phyloP scores from a whole-genome alignment of 2,888 invertebrate species.

The Cylindroiulus punctatus region DNA sequence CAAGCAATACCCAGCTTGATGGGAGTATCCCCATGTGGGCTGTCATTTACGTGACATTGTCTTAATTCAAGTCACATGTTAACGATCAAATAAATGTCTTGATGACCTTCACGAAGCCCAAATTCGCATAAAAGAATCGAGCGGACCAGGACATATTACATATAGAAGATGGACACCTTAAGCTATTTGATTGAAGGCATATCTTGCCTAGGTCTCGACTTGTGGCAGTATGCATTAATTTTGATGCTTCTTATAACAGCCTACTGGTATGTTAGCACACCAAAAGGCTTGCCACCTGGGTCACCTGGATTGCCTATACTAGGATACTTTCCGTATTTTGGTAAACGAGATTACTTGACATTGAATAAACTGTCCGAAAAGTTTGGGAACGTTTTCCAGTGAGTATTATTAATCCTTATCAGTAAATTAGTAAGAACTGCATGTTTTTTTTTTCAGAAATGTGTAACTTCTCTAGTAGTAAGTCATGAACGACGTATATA shows the following conservation, averaged over 20 bases:
- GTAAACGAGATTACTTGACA: neutral
- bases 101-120: neutral
- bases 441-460: too few species aligned
- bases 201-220: neutral
- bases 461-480: too few species aligned
- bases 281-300: conserved; percentile 49
- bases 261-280: conserved; percentile 25
- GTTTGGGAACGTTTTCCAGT: conserved; percentile 42
- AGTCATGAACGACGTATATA: too few species aligned
- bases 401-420: neutral
- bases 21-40: neutral
- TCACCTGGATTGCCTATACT: conserved; percentile 39
- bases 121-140: neutral
- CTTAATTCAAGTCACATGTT: neutral
- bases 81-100: neutral
- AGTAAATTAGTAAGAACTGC: neutral
- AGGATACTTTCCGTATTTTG: conserved; percentile 36
- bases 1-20: neutral
- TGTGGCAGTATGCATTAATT: neutral
- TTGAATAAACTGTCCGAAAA: conserved; percentile 11
- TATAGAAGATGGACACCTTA: neutral
- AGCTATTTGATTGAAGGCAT: neutral
- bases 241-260: neutral
- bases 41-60: too few species aligned
- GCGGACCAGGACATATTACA: neutral